These are phyloP conservation scores for Fragum fragum DNA, from an alignment of 2,888 invertebrate genomes.

Conservation along the genomic window DNA sequence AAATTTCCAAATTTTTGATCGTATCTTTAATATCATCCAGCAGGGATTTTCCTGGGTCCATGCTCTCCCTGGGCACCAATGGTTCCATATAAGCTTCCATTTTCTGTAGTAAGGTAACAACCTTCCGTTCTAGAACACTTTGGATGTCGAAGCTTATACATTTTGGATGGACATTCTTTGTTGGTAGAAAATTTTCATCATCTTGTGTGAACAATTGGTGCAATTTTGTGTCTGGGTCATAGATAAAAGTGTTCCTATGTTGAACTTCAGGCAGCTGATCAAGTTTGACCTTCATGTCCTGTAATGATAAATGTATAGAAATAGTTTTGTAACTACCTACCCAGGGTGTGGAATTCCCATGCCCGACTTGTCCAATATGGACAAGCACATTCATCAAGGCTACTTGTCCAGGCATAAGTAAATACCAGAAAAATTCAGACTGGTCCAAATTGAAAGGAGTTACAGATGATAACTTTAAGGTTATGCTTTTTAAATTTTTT, in stretches of 20 bases:
- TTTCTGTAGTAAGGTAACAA: constrained; percentile 2
- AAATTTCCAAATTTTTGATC: neutral
- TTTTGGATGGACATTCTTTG: neutral
- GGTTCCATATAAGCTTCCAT: constrained; percentile 5
- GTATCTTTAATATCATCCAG: constrained; percentile 10
- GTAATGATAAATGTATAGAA: neutral
- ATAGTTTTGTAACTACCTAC: no score
- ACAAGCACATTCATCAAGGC: no score
- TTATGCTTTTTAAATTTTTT: neutral
- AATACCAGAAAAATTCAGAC: no score
- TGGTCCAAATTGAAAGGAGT: no score
- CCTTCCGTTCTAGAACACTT: neutral
- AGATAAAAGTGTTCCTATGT: neutral
- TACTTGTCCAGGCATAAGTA: no score
- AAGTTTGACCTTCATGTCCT: neutral
- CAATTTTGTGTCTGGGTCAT: neutral
- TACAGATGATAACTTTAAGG: no score
- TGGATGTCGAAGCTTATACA: neutral
- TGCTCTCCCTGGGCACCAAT: neutral
- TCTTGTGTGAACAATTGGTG: neutral
- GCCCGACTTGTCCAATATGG: no score
- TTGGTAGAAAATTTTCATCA: neutral
- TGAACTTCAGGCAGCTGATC: neutral
- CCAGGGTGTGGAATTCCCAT: no score
- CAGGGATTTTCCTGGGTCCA: neutral